Percentiles rank a stretch among this genome's conserved stretches.
phyloP scores from a whole-genome alignment of 1,140 invertebrate species.

The Adoxophyes honmai region DNA sequence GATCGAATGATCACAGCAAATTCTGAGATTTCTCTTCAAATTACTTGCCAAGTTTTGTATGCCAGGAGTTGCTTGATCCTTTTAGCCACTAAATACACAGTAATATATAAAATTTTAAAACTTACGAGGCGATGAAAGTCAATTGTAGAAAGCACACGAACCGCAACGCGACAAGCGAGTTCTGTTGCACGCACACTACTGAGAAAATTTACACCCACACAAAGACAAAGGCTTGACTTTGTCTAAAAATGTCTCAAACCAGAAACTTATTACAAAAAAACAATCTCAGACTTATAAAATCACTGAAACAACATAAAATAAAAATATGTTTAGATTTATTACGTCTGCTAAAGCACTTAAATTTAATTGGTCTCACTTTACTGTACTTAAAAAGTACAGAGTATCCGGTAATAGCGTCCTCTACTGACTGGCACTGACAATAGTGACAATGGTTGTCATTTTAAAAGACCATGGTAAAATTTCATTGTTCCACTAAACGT shows the following conservation, averaged over 20 bases:
- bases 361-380: neutral
- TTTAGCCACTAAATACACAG: constrained; percentile 48
- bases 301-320: neutral
- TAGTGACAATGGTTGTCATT: neutral
- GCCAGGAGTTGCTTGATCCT: constrained; percentile 21
- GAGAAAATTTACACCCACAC: constrained; percentile 24
- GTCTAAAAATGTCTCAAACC: neutral
- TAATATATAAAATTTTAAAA: constrained; percentile 62
- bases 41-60: neutral
- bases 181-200: constrained; percentile 60
- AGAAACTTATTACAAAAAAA: neutral
- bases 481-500: neutral
- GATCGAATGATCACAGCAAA: constrained; percentile 60
- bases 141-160: constrained; percentile 69
- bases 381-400: neutral
- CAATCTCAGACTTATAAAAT: neutral
- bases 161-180: constrained; percentile 70
- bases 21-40: constrained; percentile 25
- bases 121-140: constrained; percentile 74
- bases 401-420: constrained; percentile 9
- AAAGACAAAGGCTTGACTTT: constrained; percentile 18
- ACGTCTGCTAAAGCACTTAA: neutral
- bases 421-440: neutral
- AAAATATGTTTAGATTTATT: neutral
- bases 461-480: neutral